Evolutionary conservation across 1,140 invertebrate species (phyloP).

Genomic region (Formica exsecta): DNA sequence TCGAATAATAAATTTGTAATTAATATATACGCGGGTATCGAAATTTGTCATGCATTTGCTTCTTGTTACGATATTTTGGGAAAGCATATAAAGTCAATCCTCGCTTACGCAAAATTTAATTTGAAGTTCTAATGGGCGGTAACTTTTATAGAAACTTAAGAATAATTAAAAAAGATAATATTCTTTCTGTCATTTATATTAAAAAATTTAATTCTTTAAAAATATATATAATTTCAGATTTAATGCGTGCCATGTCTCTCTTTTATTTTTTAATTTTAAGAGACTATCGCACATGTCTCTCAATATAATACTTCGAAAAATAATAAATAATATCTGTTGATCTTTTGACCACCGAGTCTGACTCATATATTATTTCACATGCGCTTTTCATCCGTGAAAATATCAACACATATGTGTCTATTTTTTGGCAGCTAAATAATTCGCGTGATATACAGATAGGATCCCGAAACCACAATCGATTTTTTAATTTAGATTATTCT

Average conservation of each 20-base stretch:
- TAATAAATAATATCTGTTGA: too few species aligned
- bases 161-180: not conserved
- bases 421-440: conserved; percentile 60
- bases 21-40: not conserved
- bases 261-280: not conserved
- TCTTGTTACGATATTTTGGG: not conserved
- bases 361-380: conserved; percentile 17
- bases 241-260: too few species aligned
- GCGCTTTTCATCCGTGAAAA: conserved; percentile 10
- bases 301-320: not conserved
- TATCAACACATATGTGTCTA: conserved; percentile 17
- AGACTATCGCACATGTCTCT: not conserved
- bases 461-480: not conserved
- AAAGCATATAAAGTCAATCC: not conserved
- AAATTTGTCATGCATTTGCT: not conserved
- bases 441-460: conserved; percentile 11
- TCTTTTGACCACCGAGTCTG: not conserved
- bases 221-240: not conserved
- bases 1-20: conserved; percentile 2
- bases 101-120: not conserved
- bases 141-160: not conserved
- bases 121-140: not conserved
- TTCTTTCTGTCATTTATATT: not conserved
- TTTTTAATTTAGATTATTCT: not conserved
- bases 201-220: not conserved